phyloP scores from a whole-genome alignment of 2,113 vertebrate species.

The Rutilus rutilus region DNA sequence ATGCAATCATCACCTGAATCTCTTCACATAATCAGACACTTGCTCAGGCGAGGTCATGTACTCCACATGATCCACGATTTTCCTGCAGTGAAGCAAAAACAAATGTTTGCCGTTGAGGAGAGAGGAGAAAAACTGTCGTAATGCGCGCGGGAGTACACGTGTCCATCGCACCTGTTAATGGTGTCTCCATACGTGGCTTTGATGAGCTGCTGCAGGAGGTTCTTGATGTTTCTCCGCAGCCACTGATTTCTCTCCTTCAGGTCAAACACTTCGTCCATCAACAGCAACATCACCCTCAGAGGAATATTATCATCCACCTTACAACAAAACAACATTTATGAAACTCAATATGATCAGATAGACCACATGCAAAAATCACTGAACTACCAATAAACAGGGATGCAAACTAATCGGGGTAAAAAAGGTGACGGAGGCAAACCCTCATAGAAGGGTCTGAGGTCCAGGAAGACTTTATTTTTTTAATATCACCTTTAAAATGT shows the following conservation, averaged over 20 bases:
- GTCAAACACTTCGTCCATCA: conserved; percentile 99
- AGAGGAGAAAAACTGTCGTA: not conserved
- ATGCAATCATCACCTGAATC: conserved; percentile 85
- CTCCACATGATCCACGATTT: conserved; percentile 98
- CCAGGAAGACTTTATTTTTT: too few relatives aligned
- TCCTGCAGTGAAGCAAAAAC: conserved; percentile 77
- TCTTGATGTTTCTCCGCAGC: conserved; percentile 98
- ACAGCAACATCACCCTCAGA: conserved; percentile 93
- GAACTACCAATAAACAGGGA: too few relatives aligned
- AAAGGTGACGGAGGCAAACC: too few relatives aligned
- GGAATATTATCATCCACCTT: conserved; percentile 99
- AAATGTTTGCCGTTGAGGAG: not conserved
- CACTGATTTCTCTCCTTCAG: conserved; percentile 99
- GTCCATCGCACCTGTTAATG: conserved; percentile 87
- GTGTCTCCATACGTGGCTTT: conserved; percentile 96
- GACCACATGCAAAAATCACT: too few relatives aligned
- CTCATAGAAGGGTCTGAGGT: too few relatives aligned
- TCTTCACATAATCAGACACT: conserved; percentile 97
- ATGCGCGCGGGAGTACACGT: not conserved
- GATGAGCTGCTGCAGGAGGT: conserved; percentile 96
- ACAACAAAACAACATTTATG: not conserved
- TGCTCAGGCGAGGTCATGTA: conserved; percentile 97
- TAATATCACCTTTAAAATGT: too few relatives aligned
- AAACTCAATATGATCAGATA: not conserved
- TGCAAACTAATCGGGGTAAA: too few relatives aligned